Evolutionary conservation across 2,113 vertebrate species (phyloP), one percentile per base, ranked within the genome.

Genomic region (Canis aureus): DNA sequence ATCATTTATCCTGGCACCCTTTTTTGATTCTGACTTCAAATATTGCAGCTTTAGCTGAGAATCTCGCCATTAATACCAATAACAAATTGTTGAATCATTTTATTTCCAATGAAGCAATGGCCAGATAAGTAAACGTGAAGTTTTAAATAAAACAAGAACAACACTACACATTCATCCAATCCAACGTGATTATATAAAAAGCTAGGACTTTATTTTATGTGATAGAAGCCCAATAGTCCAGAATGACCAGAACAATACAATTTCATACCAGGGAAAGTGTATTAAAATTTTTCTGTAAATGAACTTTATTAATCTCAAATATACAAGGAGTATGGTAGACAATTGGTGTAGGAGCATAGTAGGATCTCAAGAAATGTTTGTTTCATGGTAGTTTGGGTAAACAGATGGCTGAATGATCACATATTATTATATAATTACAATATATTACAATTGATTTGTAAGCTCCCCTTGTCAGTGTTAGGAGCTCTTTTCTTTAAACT

Each of bases 341-440:
- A 55, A 35, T 35, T 49, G 8, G 51, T 15, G 1, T 16, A 78
- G 80, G 23, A 86, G 17, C 27, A 9, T 38, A 82, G 73, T 79
- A 51, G 93, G 35, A n/a, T 22, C 80, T 92, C 88, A 87, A 81
- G 66, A 92, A 67, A 92, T 86, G 38, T 25, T 89, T 55, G 38
- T 23, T 60, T 89, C 60, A 4, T 35, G 79, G 51, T 19, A n/a
- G 53, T 73, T 5, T 73, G 35, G 62, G 27, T 69, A 62, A 86
- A 17, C 73, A 69, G 57, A 91, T 76, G 57, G 57, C 32, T 35
- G 29, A 66, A 35, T 20, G 53, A 25, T 38, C 67, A 49, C 53
- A 0, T 59, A n/a, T 20, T 43, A 43, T 43, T 43, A 43, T 43
- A 43, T 43, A 43, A 43, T 43, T 43, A 6, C 43, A 43, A 43